Evolutionary conservation across 2,797 vertebrate genomes (phyloP), one percentile per base, ranked within the genome.

Genomic region (Erpetoichthys calabaricus): DNA sequence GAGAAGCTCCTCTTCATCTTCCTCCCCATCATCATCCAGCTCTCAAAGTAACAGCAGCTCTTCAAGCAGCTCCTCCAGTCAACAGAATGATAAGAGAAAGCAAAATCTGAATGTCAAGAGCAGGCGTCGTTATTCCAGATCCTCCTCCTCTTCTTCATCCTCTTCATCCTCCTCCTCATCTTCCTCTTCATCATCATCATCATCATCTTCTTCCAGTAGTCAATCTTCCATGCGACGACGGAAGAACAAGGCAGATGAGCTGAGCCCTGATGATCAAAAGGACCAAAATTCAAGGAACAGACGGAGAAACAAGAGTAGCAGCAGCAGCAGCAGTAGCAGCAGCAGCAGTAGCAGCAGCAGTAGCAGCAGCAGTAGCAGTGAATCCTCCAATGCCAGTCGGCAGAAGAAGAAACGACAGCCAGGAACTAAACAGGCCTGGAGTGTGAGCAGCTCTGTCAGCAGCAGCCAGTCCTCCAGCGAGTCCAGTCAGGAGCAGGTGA

Each of bases 141-240:
- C 47, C 25, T 67, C 67, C 9, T 1, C 56, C 6, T 63, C 42
- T 5, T 65, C 70, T 4, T 67, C 70, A 5, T 43, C 10, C 7
- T 52, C 8, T 3, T 61, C 60, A 8, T 61, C 59, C 3, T 50
- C 45, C 2, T 63, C 62, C 2, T 52, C 56, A 2, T 59, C 58
- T 6, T 45, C 43, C 3, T 47, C 62, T 60, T 63, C 66, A 7
- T 70, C 69, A 5, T 66, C 71, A 8, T 68, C 73, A 47, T 56
- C 64, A 51, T 62, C 47, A 56, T 60, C 69, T 60, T 2, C 57
- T 8, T n/a, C 57, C 4, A 25, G 45, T 51, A 9, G 8, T 51
- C 5, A 5, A 51, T 25, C 25, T 2, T 25, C 25, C 25, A 25
- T 25, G 25, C 25, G 25, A 25, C 1, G 25, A 25, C 25, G 25